Evolutionary conservation across 2,797 vertebrate species (phyloP), one percentile per base, ranked within the genome.

Genomic region (Galago senegalensis): DNA sequence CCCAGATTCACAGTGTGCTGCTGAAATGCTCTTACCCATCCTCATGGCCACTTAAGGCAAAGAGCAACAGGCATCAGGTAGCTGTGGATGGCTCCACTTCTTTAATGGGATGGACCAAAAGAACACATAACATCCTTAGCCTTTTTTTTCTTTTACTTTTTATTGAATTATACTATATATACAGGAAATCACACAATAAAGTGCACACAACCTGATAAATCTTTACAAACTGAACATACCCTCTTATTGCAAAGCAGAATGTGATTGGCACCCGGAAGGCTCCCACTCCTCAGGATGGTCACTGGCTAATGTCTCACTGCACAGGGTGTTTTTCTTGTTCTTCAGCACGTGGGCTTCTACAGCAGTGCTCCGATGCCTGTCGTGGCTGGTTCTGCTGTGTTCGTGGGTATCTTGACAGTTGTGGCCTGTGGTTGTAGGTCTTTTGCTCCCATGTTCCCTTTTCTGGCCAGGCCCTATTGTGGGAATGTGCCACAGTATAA

Each of bases 141-240:
- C 80, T 25, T 90, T 89, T 43, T n/a, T 65, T 14, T 5, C 1
- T 70, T n/a, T 43, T 56, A 34, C 20, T 61, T 92, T 77, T 70
- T 49, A 83, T 46, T 63, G 75, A 89, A 31, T 92, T 56, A 37
- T 77, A n/a, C 18, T 76, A 20, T 60, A 43, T 70, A n/a, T 73
- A 40, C 1, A 53, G 43, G 43, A 82, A 93, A 88, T 80, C 29
- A 29, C 29, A 76, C 12, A 63, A 14, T 37, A 70, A 34, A 70
- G 67, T 21, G 7, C 67, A 21, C 34, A 70, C 67, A 79, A 46
- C 43, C 56, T 81, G 29, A 63, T 63, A 56, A 8, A 72, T 58
- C 9, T 73, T 67, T 65, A 46, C 58, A 87, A 58, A 83, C 34
- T 12, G 49, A 87, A 43, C 20, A 13, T 27, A 67, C 3, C 8